A percentile compares a stretch with the other conserved stretches of the same genome.
Evolutionary conservation across 2,113 vertebrate genomes (phyloP).

Genomic region (Ptychochromis oligacanthus): DNA sequence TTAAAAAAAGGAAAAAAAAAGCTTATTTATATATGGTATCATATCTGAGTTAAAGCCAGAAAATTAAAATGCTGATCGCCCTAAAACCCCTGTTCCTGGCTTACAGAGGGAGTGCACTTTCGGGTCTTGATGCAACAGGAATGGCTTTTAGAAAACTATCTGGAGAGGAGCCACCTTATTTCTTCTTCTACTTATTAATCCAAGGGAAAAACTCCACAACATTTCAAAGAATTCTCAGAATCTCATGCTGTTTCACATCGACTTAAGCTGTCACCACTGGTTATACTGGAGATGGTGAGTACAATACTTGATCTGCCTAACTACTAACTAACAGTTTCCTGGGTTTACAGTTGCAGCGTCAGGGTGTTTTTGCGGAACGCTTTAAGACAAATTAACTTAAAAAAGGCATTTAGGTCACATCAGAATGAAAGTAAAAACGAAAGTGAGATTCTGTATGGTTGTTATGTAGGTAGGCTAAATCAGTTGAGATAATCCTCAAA

Average conservation of each 20-base stretch:
- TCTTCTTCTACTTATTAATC: conserved; percentile 6
- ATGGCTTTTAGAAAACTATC: conserved; percentile 35
- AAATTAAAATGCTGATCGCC: not conserved
- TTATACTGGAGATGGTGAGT: not conserved
- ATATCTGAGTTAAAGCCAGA: not conserved
- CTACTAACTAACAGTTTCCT: not conserved
- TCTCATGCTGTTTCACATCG: conserved; percentile 2
- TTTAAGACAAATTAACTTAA: not conserved
- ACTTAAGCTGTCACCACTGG: not conserved
- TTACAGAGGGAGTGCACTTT: conserved; percentile 9
- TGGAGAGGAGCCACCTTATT: conserved; percentile 6
- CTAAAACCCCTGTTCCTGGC: not conserved
- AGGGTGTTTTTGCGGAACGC: too few relatives aligned
- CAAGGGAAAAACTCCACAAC: conserved; percentile 54
- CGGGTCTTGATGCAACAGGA: not conserved
- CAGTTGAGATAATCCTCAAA: too few relatives aligned
- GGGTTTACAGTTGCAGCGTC: too few relatives aligned
- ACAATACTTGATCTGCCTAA: not conserved
- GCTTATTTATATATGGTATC: not conserved
- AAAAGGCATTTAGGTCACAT: not conserved
- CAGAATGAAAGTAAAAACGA: not conserved
- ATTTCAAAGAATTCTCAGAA: conserved; percentile 62
- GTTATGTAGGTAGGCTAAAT: not conserved
- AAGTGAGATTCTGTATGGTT: not conserved
- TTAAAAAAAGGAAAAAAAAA: accelerated